phyloP scores from a whole-genome alignment of 2,888 invertebrate species.

The Ormyrus thymus region DNA sequence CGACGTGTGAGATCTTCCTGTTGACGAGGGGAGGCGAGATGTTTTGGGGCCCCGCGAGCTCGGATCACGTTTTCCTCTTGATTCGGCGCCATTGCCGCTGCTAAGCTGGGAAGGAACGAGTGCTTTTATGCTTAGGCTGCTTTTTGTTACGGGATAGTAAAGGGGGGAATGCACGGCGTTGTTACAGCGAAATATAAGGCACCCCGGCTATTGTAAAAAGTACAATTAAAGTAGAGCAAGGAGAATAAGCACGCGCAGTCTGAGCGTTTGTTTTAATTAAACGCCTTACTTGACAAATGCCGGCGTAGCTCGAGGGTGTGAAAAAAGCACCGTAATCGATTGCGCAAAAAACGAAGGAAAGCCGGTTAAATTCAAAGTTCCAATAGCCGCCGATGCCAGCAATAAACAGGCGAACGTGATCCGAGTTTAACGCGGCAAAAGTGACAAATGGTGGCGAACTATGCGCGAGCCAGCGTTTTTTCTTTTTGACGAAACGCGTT shows the following conservation, averaged over 20 bases:
- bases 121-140: too few relatives aligned
- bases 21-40: too few relatives aligned
- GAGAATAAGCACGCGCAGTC: neutral
- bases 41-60: too few relatives aligned
- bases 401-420: neutral
- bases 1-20: neutral
- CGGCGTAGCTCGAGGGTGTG: too few relatives aligned
- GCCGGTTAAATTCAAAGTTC: neutral
- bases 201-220: too few relatives aligned
- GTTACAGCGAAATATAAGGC: too few relatives aligned
- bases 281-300: neutral
- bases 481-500: conserved; percentile 16
- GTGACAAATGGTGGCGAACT: conserved; percentile 24
- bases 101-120: too few relatives aligned
- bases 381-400: neutral
- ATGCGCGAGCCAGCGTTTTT: neutral
- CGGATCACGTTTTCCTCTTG: too few relatives aligned
- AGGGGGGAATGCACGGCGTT: too few relatives aligned
- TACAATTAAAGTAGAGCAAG: neutral
- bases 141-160: too few relatives aligned
- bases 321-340: too few relatives aligned
- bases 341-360: neutral
- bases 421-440: neutral
- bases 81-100: too few relatives aligned
- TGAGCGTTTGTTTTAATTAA: neutral